Evolutionary conservation across 2,113 vertebrate genomes (phyloP), one percentile per base, ranked within the genome.

Genomic region (Daubentonia madagascariensis): DNA sequence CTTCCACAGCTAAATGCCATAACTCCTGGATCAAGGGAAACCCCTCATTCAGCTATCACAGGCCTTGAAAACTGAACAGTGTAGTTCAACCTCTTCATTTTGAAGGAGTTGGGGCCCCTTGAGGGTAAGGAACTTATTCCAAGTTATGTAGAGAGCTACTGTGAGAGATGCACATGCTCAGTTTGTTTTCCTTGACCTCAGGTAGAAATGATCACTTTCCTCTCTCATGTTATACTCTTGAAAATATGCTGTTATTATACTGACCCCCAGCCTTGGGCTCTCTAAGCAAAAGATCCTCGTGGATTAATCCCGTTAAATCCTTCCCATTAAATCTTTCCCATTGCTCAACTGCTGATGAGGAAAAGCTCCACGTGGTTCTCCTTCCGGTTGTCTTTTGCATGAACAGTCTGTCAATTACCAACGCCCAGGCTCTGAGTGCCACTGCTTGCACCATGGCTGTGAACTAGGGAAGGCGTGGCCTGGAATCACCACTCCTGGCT

Each of bases 331-430:
- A n/a, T n/a, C 68, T 84, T 50, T 70, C 65, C 30, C 52, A 22
- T 16, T 25, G 14, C 68, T 48, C 18, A 52, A 1, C 48, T 54
- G 37, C 28, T 67, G 25, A 48, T 12, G 17, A 12, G 67, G 32
- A 67, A 25, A 1, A 0, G 32, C 50, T 25, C 23, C n/a, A 3
- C 0, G 2, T 2, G 4, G 5, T 10, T 72, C 59, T 78, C 73
- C 80, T 52, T 79, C 50, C 57, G 1, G 0, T 30, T 30, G 32
- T 28, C 89, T 93, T 65, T n/a, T 48, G 23, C 0, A 0, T 20
- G 70, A 23, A 37, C 14, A 28, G 3, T 25, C 5, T 52, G 25
- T 4, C 59, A 35, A n/a, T 18, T 16, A 81, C 61, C 32, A 73
- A n/a, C 23, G 45, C 16, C 16, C 37, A 25, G 92, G 22, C 20